Evolutionary conservation across 2,113 vertebrate species (phyloP).

Genomic region (Sceloporus tristichus): DNA sequence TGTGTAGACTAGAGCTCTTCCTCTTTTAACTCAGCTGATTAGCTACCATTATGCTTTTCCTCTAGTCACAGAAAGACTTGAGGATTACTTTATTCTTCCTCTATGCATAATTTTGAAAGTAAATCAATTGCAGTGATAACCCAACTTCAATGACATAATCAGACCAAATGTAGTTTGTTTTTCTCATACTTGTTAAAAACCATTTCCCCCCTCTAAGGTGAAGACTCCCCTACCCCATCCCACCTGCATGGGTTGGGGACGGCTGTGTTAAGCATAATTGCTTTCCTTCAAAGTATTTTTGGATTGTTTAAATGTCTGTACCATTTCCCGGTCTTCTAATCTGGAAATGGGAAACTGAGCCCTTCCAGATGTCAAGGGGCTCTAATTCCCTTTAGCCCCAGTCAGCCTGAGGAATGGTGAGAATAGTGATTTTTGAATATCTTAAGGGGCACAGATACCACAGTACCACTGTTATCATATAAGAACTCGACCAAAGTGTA

Average conservation of each 20-base stretch:
- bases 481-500: neutral
- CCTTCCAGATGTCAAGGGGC: neutral
- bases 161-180: neutral
- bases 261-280: neutral
- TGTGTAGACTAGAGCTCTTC: neutral
- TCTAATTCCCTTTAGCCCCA: neutral
- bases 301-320: neutral
- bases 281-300: neutral
- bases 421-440: neutral
- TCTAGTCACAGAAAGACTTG: neutral
- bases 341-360: neutral
- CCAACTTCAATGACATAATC: neutral
- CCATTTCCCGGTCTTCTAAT: neutral
- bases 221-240: neutral
- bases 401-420: neutral
- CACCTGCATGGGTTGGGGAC: no score
- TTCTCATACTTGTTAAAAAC: neutral
- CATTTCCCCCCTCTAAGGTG: neutral
- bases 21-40: slow-evolving; percentile 22
- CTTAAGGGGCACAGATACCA: neutral
- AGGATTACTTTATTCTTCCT: slow-evolving; percentile 9
- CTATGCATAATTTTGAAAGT: neutral
- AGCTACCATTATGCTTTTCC: neutral
- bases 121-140: slow-evolving; percentile 4
- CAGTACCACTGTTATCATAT: neutral